phyloP scores from a whole-genome alignment of 1,140 invertebrate genomes.

The Chymomyza costata region DNA sequence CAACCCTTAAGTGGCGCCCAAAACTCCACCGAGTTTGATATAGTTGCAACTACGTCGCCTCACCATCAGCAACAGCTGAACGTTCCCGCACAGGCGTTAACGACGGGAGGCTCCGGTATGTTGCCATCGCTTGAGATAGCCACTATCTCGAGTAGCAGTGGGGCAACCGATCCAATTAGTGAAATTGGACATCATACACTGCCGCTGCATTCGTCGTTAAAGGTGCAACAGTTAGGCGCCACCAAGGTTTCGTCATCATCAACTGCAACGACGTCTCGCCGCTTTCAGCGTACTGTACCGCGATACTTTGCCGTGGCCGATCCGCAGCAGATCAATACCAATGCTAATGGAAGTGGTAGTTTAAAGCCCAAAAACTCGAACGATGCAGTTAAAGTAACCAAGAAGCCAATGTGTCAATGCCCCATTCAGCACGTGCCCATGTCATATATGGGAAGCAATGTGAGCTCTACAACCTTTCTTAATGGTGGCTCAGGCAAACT shows the following conservation, averaged over 20 bases:
- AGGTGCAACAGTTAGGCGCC: conserved; percentile 31
- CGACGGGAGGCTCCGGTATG: conserved; percentile 40
- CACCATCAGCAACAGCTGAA: conserved; percentile 31
- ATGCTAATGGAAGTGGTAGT: conserved; percentile 37
- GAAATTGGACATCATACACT: conserved; percentile 54
- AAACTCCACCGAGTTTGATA: conserved; percentile 22
- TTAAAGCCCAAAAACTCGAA: conserved; percentile 1
- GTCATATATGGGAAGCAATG: conserved; percentile 73
- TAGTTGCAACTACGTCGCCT: conserved; percentile 24
- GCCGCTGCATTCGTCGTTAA: conserved; percentile 37
- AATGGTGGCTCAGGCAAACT: conserved; percentile 51
- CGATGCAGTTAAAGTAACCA: conserved; percentile 33
- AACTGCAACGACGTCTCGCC: conserved; percentile 55
- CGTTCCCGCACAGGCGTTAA: conserved; percentile 39
- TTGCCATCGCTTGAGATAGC: conserved; percentile 47
- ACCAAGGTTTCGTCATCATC: conserved; percentile 23
- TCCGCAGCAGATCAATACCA: conserved; percentile 59
- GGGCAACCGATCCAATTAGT: conserved; percentile 51
- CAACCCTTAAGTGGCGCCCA: conserved; percentile 45
- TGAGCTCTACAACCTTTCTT: conserved; percentile 57
- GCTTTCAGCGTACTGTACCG: conserved; percentile 75
- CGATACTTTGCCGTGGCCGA: conserved; percentile 69
- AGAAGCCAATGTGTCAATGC: conserved; percentile 74
- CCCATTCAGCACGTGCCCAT: conserved; percentile 75
- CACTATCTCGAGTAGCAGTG: conserved; percentile 13